Evolutionary conservation across 1,140 invertebrate species (phyloP).

Genomic region (Drosophila punjabiensis): DNA sequence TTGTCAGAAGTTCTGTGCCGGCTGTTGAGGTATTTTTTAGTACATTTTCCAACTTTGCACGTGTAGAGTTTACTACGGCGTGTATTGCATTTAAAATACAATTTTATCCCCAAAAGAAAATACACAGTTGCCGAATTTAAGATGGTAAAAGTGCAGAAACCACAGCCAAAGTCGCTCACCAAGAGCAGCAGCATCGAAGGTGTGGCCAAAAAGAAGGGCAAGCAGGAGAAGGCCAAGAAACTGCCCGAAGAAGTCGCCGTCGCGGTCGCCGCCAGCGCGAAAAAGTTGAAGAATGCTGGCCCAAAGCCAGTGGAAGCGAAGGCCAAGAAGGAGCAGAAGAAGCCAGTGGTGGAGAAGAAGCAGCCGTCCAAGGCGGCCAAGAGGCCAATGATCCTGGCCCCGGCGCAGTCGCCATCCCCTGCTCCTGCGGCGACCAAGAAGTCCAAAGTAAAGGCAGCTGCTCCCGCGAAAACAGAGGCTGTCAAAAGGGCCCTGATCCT

Average conservation of each 20-base stretch:
- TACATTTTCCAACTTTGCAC: constrained; percentile 3
- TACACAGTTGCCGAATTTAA: background rate
- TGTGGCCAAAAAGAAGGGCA: constrained; percentile 60
- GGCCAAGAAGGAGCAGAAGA: constrained; percentile 11
- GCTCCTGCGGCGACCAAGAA: constrained; percentile 24
- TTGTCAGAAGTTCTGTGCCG: background rate
- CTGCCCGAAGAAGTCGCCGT: constrained; percentile 7
- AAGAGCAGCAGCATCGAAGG: constrained; percentile 54
- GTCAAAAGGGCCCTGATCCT: constrained; percentile 19
- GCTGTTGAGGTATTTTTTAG: constrained; percentile 9
- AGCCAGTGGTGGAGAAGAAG: constrained; percentile 3
- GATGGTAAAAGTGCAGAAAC: constrained; percentile 77
- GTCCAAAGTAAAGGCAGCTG: constrained; percentile 2
- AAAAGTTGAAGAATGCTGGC: constrained; percentile 22
- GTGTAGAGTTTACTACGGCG: constrained; percentile 26
- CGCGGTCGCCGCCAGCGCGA: constrained; percentile 3
- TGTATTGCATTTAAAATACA: constrained; percentile 50
- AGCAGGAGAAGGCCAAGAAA: constrained; percentile 45
- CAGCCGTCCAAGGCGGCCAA: constrained; percentile 30
- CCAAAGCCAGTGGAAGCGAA: constrained; percentile 3
- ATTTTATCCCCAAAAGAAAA: constrained; percentile 10
- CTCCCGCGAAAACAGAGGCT: background rate
- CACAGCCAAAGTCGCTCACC: constrained; percentile 63
- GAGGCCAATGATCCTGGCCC: constrained; percentile 60
- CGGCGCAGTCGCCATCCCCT: constrained; percentile 44